These are phyloP conservation scores for Macroteleia sp. DNA, from an alignment of 2,888 invertebrate genomes.

Conservation along the genomic window DNA sequence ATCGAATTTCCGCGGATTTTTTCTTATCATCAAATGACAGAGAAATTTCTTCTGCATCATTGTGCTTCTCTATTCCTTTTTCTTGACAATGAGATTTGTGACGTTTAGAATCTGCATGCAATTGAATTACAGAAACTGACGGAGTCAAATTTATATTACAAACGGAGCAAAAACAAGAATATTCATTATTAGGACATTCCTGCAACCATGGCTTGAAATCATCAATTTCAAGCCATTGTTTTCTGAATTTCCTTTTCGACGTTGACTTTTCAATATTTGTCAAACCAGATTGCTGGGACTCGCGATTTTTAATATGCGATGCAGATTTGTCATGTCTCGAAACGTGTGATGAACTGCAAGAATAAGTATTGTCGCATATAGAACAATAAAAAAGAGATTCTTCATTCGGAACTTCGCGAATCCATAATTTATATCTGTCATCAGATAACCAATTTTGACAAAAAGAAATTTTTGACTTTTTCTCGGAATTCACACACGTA, in stretches of 20 bases:
- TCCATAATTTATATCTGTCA: background rate
- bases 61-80: too few relatives aligned
- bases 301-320: background rate
- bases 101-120: background rate
- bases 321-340: background rate
- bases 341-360: constrained; percentile 10
- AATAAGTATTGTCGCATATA: background rate
- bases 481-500: background rate
- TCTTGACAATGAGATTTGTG: background rate
- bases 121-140: background rate
- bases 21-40: constrained; percentile 26
- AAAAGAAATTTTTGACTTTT: too few relatives aligned
- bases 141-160: background rate
- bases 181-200: background rate
- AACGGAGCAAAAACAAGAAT: background rate
- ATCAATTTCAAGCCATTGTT: background rate
- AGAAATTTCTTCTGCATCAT: background rate
- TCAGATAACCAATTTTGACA: too few relatives aligned
- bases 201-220: constrained; percentile 10
- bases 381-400: background rate
- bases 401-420: constrained; percentile 3
- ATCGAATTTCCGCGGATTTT: constrained; percentile 40
- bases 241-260: background rate
- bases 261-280: background rate
- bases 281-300: background rate